phyloP scores from a whole-genome alignment of 2,113 vertebrate genomes.

The Bucco capensis region DNA sequence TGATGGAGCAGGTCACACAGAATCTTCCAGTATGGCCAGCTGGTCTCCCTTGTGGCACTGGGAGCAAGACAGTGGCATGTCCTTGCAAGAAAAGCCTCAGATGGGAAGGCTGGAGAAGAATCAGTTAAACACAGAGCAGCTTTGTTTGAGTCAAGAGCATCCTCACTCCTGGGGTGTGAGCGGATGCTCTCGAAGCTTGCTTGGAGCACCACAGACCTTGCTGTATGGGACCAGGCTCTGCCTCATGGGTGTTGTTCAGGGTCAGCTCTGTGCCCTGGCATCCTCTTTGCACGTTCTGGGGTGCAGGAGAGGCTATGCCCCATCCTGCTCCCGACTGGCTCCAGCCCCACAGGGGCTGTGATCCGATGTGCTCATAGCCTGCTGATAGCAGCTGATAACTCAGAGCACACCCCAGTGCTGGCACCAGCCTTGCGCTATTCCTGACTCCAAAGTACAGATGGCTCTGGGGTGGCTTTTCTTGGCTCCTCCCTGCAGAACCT shows the following conservation, averaged over 20 bases:
- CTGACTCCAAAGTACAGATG: slow-evolving; percentile 46
- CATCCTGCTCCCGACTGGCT: background rate
- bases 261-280: background rate
- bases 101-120: background rate
- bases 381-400: background rate
- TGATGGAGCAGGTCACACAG: background rate
- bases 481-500: slow-evolving; percentile 10
- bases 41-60: background rate
- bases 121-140: background rate
- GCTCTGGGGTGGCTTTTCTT: slow-evolving; percentile 50
- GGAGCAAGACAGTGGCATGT: background rate
- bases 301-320: background rate
- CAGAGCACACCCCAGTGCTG: background rate
- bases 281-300: accelerated
- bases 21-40: background rate
- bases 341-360: background rate
- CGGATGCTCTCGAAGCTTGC: background rate
- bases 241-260: background rate
- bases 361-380: background rate
- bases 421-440: background rate
- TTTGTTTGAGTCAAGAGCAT: background rate
- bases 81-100: background rate
- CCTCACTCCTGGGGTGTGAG: background rate
- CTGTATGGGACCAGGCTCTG: background rate
- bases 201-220: background rate